Conservation (phyloP, 2,888 invertebrate genomes). For the Hirtodrosophila alboralis region DNA sequence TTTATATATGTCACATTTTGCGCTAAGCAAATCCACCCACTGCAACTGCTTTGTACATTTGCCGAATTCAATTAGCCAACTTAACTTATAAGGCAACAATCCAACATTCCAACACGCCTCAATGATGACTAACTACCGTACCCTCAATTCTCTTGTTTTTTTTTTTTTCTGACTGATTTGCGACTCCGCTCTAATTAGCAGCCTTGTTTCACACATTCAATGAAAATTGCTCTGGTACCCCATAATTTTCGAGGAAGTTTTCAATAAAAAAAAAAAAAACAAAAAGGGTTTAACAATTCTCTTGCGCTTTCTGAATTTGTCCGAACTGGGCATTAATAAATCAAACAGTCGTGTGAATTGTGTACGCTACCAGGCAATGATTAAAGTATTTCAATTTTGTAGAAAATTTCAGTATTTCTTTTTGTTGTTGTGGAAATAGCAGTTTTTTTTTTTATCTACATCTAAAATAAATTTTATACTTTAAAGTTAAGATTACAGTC, state of each 20-base stretch:
- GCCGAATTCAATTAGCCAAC: constrained; percentile 68
- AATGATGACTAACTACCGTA: constrained; percentile 29
- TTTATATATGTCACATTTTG: constrained; percentile 27
- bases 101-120: constrained; percentile 64
- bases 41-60: constrained; percentile 40
- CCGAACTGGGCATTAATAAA: constrained; percentile 66
- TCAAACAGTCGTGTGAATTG: constrained; percentile 77
- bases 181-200: constrained; percentile 62
- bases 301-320: constrained; percentile 19
- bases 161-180: not conserved
- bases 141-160: constrained; percentile 18
- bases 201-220: constrained; percentile 72
- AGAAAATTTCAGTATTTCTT: not conserved
- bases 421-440: too few relatives aligned
- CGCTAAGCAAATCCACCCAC: constrained; percentile 47
- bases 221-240: constrained; percentile 62
- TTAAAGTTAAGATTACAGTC: too few relatives aligned
- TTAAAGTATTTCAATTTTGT: constrained; percentile 22
- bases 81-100: constrained; percentile 48
- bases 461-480: too few relatives aligned
- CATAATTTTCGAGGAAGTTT: constrained; percentile 66
- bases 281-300: constrained; percentile 42
- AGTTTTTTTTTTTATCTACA: too few relatives aligned
- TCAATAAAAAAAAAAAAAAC: constrained; percentile 54
- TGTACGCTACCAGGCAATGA: constrained; percentile 45